Evolutionary conservation across 2,888 invertebrate genomes (phyloP).

Genomic region (Tetanocera ferruginea): DNA sequence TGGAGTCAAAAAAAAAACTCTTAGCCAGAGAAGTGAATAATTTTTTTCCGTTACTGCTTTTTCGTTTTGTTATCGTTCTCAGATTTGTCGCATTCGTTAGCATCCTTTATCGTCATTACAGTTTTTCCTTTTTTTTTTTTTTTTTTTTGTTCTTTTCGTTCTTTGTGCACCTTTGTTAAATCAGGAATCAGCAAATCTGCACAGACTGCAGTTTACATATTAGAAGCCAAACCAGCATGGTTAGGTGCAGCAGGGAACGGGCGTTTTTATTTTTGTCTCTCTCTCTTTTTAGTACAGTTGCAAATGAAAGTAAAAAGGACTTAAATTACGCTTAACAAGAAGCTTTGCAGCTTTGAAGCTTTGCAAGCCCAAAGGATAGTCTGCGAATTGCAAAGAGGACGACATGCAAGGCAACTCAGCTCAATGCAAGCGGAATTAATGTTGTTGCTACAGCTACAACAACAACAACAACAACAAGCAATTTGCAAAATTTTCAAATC

Average conservation of each 20-base stretch:
- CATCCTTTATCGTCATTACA: slow-evolving; percentile 10
- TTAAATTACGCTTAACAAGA: slow-evolving; percentile 3
- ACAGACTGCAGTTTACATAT: slow-evolving; percentile 1
- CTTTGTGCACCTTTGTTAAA: slow-evolving; percentile 13
- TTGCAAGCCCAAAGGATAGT: neutral
- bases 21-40: neutral
- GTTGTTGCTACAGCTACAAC: too few relatives aligned
- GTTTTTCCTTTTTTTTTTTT: neutral
- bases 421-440: neutral
- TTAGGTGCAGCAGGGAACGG: neutral
- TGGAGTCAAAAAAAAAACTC: too few relatives aligned
- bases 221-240: neutral
- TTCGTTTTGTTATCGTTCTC: neutral
- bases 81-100: slow-evolving; percentile 31
- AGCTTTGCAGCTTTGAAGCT: neutral
- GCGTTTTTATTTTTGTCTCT: neutral
- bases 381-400: neutral
- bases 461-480: too few relatives aligned
- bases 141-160: neutral
- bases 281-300: neutral
- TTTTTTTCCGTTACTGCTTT: neutral
- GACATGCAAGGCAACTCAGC: neutral
- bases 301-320: neutral
- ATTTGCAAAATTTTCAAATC: neutral
- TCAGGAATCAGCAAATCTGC: slow-evolving; percentile 25